These are phyloP conservation scores for Caenorhabditis macrosperma DNA, from an alignment of 2,888 invertebrate genomes.

Conservation along the genomic window DNA sequence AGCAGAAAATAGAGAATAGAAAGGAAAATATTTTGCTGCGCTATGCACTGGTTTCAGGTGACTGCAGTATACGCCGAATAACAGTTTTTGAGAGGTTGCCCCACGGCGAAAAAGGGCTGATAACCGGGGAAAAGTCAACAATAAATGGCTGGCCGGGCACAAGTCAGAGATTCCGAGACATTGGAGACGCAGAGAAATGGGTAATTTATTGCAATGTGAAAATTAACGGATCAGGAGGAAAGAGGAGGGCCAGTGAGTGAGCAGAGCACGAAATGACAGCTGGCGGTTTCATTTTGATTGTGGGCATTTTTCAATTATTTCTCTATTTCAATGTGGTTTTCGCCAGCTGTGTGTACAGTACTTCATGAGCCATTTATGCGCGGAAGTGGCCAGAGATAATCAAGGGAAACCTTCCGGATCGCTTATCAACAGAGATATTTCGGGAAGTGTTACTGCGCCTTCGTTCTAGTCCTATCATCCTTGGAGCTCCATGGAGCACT, in stretches of 20 bases:
- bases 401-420: too few relatives aligned
- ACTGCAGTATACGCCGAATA: slow-evolving; percentile 22
- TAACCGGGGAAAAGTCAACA: slow-evolving; percentile 12
- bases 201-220: background rate
- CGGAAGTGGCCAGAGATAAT: too few relatives aligned
- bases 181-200: slow-evolving; percentile 17
- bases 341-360: too few relatives aligned
- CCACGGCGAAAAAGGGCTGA: slow-evolving; percentile 17
- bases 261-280: slow-evolving; percentile 30
- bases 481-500: too few relatives aligned
- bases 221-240: slow-evolving; percentile 1
- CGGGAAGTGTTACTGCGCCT: too few relatives aligned
- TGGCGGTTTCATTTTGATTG: background rate
- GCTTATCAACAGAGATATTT: too few relatives aligned
- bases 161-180: slow-evolving; percentile 31
- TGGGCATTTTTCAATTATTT: too few relatives aligned
- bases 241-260: too few relatives aligned
- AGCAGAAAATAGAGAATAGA: slow-evolving; percentile 12
- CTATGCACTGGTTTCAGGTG: background rate
- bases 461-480: too few relatives aligned
- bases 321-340: too few relatives aligned
- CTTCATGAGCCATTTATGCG: too few relatives aligned
- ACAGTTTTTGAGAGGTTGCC: background rate
- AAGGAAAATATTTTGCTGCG: slow-evolving; percentile 11
- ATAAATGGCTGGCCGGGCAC: slow-evolving; percentile 13